Conservation (phyloP, 64 coral and sea anemone species). For the Actinia tenebrosa region DNA sequence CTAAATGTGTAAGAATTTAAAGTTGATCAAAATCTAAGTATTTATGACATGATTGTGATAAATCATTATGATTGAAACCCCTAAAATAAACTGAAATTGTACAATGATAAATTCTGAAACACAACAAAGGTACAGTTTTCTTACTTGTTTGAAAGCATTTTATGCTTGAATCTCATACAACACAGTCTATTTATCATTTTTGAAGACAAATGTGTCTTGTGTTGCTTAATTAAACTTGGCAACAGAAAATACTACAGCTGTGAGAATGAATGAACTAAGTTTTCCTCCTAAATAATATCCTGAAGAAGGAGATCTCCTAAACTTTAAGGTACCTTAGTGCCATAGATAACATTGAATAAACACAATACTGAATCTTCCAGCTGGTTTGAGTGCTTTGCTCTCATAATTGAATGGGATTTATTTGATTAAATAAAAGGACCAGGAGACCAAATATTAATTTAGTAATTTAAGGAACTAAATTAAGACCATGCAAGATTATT, state of each 20-base stretch:
- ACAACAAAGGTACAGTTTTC: neutral
- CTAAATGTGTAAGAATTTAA: too few species aligned
- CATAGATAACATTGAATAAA: neutral
- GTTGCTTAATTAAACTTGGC: neutral
- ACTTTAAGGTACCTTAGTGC: neutral
- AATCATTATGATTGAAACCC: neutral
- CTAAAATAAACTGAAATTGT: neutral
- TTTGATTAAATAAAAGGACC: neutral
- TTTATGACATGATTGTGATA: too few species aligned
- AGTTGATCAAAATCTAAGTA: too few species aligned
- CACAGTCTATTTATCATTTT: neutral
- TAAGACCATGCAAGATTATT: neutral
- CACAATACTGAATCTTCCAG: neutral
- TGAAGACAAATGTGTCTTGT: neutral
- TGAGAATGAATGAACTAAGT: neutral
- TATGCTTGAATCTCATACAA: neutral
- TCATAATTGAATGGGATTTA: neutral
- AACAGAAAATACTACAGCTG: neutral
- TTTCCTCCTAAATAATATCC: neutral
- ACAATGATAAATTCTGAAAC: neutral
- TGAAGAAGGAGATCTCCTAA: neutral
- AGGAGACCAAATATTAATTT: neutral
- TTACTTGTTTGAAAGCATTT: neutral
- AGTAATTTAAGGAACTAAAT: slow-evolving; percentile 10
- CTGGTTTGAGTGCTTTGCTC: neutral